These are phyloP conservation scores for Andrena chrysosceles DNA, from an alignment of 2,888 invertebrate genomes.

Conservation along the genomic window DNA sequence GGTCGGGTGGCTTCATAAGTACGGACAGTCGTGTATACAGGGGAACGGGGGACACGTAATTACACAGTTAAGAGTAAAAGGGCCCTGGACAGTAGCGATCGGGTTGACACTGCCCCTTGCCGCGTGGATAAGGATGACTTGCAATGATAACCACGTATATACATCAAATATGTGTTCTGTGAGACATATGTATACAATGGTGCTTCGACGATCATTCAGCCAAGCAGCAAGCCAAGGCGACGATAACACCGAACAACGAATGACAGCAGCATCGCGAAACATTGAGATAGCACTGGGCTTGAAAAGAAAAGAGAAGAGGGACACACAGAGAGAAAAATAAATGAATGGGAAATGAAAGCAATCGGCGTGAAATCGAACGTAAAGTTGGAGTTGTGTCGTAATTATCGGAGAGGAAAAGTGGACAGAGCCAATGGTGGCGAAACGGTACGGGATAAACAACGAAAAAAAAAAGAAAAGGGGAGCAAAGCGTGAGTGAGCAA, in stretches of 20 bases:
- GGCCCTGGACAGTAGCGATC: conserved; percentile 5
- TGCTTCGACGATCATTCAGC: conserved; percentile 76
- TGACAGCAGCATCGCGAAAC: conserved; percentile 50
- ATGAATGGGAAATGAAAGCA: neutral
- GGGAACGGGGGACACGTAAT: conserved; percentile 23
- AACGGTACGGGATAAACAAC: neutral
- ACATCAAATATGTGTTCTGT: conserved; percentile 62
- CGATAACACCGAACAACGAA: conserved; percentile 74
- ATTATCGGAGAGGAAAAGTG: neutral
- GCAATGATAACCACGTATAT: conserved; percentile 40
- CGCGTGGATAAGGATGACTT: conserved; percentile 12
- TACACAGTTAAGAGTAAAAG: conserved; percentile 2
- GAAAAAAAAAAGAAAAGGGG: conserved; percentile 6
- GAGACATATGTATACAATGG: conserved; percentile 70
- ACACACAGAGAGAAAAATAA: neutral
- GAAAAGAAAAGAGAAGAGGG: conserved; percentile 10
- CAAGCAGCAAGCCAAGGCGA: conserved; percentile 81
- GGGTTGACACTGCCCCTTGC: neutral
- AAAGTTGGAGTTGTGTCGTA: neutral
- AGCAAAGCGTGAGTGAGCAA: conserved; percentile 51
- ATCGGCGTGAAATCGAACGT: neutral
- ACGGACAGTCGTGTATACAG: conserved; percentile 31
- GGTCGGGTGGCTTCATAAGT: conserved; percentile 35
- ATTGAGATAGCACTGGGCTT: conserved; percentile 13
- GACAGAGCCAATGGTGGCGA: neutral